Evolutionary conservation across 2,797 vertebrate genomes (phyloP).

Genomic region (Meriones psammophilus): DNA sequence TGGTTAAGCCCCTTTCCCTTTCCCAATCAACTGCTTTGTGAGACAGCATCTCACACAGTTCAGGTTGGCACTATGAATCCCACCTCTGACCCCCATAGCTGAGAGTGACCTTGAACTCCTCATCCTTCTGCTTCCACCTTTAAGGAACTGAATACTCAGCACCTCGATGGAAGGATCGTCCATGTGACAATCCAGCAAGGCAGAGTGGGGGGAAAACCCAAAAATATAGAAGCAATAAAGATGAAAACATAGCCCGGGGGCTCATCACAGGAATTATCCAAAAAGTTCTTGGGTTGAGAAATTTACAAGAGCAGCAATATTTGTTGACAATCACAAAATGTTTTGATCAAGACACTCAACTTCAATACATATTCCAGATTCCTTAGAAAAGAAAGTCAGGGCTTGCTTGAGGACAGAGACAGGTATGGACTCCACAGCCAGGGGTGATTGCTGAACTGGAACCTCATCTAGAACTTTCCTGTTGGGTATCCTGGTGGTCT

Average conservation of each 20-base stretch:
- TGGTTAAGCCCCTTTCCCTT: neutral
- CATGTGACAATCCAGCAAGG: neutral
- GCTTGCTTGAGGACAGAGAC: neutral
- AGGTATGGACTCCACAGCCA: neutral
- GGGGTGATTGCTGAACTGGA: neutral
- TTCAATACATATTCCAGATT: neutral
- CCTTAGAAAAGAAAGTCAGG: neutral
- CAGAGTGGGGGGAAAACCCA: neutral
- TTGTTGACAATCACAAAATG: neutral
- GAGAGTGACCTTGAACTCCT: neutral
- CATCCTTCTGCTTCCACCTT: neutral
- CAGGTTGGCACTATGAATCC: neutral
- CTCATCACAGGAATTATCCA: neutral
- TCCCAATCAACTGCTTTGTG: neutral
- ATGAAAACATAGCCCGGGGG: neutral
- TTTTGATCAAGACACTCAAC: neutral
- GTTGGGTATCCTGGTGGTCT: neutral
- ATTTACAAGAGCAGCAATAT: neutral
- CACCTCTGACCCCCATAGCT: neutral
- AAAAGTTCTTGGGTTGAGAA: neutral
- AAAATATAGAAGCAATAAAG: neutral
- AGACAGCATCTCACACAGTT: neutral
- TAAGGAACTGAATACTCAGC: neutral
- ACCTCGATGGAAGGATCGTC: neutral
- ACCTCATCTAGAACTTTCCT: accelerated